Percentiles rank a stretch among this genome's conserved stretches.
Conservation (phyloP, 2,888 invertebrate species). For the Notodonta dromedarius region DNA sequence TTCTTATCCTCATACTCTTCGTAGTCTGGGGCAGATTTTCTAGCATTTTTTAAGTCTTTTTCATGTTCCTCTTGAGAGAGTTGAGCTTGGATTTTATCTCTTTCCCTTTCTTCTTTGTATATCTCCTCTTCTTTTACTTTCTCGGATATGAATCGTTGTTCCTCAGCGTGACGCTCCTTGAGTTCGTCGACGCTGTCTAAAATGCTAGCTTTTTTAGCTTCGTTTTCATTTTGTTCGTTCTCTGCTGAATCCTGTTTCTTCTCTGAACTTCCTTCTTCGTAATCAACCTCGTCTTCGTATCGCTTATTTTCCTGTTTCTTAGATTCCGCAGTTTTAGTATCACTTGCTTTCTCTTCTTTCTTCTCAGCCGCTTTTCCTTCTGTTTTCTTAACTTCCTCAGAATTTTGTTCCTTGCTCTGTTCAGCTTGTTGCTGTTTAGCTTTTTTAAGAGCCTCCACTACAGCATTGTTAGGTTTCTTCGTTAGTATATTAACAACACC, state of each 20-base stretch:
- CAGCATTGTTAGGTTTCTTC: slow-evolving; percentile 39
- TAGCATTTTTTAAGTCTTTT: slow-evolving; percentile 37
- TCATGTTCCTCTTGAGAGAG: slow-evolving; percentile 38
- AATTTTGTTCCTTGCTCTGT: slow-evolving; percentile 15
- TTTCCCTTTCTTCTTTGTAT: slow-evolving; percentile 62
- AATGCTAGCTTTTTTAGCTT: slow-evolving; percentile 67
- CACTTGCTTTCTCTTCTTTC: slow-evolving; percentile 15
- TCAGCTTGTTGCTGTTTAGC: slow-evolving; percentile 15
- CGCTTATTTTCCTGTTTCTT: slow-evolving; percentile 17
- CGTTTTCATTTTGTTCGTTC: slow-evolving; percentile 61
- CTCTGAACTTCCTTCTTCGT: slow-evolving; percentile 51
- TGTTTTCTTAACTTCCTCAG: slow-evolving; percentile 24
- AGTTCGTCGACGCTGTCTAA: slow-evolving; percentile 70
- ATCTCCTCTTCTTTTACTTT: slow-evolving; percentile 71
- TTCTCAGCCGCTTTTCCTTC: slow-evolving; percentile 14
- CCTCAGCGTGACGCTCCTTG: slow-evolving; percentile 68
- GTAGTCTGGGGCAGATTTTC: slow-evolving; percentile 47
- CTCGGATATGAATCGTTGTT: slow-evolving; percentile 67
- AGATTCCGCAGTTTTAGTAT: background rate
- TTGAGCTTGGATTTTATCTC: slow-evolving; percentile 42
- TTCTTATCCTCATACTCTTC: slow-evolving; percentile 65
- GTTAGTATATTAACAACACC: slow-evolving; percentile 68
- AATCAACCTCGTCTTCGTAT: slow-evolving; percentile 52
- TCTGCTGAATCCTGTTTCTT: slow-evolving; percentile 40
- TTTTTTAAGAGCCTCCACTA: slow-evolving; percentile 41